These are phyloP conservation scores for Plumapathes pennacea DNA, from an alignment of 92 coral and sea anemone genomes.

Conservation along the genomic window DNA sequence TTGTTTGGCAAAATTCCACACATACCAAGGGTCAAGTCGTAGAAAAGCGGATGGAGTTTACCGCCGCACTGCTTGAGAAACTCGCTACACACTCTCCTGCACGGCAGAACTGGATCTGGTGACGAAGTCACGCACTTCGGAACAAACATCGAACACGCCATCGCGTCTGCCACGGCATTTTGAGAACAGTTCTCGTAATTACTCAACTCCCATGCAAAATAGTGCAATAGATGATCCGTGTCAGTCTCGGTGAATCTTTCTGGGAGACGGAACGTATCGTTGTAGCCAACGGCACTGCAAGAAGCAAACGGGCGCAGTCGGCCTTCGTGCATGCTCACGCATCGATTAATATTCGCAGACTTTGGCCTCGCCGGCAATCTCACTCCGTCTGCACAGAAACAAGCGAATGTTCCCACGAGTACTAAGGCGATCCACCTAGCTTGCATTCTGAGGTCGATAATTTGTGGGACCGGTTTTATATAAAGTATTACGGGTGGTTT, in stretches of 20 bases:
- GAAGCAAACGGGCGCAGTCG: slow-evolving; percentile 6
- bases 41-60: too few species aligned
- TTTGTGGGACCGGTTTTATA: too few species aligned
- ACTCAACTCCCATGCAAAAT: neutral
- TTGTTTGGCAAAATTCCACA: slow-evolving; percentile 46
- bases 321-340: too few species aligned
- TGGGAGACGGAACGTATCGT: slow-evolving; percentile 1
- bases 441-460: too few species aligned
- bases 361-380: too few species aligned
- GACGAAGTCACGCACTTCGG: slow-evolving; percentile 10
- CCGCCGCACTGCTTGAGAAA: slow-evolving; percentile 66
- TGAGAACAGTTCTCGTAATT: slow-evolving; percentile 5
- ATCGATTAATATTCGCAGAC: too few species aligned
- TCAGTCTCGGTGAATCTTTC: neutral
- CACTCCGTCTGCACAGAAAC: too few species aligned
- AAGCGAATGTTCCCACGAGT: too few species aligned
- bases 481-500: too few species aligned
- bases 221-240: neutral
- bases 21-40: slow-evolving; percentile 13
- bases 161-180: slow-evolving; percentile 38
- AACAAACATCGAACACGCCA: slow-evolving; percentile 22
- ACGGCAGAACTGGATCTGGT: slow-evolving; percentile 51
- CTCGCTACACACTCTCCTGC: slow-evolving; percentile 73
- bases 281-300: slow-evolving; percentile 13
- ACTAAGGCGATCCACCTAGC: too few species aligned